Conservation (phyloP, 2,113 vertebrate genomes). For the Microtus pennsylvanicus region DNA sequence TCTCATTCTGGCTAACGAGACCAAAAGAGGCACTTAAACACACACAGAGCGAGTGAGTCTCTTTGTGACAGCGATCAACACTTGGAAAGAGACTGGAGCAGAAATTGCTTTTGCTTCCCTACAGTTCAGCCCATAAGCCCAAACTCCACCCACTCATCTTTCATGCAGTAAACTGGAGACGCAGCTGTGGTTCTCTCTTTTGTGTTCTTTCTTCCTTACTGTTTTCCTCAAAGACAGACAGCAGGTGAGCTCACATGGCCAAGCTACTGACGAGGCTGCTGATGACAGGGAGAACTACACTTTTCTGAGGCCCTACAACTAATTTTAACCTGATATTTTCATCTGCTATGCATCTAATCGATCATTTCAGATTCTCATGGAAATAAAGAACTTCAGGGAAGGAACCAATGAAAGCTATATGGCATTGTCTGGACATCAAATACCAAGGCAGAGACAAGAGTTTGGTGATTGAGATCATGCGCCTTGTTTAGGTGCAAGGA, state of each 20-base stretch:
- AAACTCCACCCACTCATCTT: background rate
- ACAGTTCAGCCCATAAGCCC: background rate
- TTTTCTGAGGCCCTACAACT: background rate
- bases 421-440: background rate
- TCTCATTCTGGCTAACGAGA: background rate
- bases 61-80: background rate
- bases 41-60: background rate
- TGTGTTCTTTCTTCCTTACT: background rate
- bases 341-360: background rate
- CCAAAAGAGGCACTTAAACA: background rate
- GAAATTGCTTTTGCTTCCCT: background rate
- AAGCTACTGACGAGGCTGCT: background rate
- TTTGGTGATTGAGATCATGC: background rate
- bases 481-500: rapidly evolving
- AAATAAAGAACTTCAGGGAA: background rate
- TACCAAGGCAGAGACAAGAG: background rate
- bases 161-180: background rate
- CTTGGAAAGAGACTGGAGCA: background rate
- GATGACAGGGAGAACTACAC: background rate
- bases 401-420: background rate
- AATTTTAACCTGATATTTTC: background rate
- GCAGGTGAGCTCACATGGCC: background rate
- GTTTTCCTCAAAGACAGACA: background rate
- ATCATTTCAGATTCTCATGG: conserved; percentile 20
- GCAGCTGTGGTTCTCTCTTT: background rate